Base-by-base conservation (phyloP, 2,888 invertebrate genomes). In the Lycia hirtaria region DNA sequence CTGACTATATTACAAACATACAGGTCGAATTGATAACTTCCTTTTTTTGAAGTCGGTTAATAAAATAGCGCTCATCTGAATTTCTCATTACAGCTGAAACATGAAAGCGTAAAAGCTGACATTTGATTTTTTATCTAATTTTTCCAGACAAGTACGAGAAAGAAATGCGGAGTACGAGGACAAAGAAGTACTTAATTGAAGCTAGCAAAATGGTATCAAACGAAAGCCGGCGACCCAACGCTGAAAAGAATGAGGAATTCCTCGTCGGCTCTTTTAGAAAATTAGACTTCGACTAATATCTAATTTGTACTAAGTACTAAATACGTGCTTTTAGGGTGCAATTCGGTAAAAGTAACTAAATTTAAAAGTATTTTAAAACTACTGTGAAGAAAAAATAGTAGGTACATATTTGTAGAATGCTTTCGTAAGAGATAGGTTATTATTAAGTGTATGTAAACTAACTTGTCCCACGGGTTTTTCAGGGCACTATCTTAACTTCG, bases 231-330 rank as follows among this genome's bases (percentile, higher is more conserved):
- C 72, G 89, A 56, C 80, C 81, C 0, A 77, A 76, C 1, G 62
- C 69, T 4, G 71, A 75, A 17, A 78, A 73, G 20, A 75, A 83
- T n/a, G 85, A 86, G 49, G 84, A 87, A 4, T 80, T 68, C 26
- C 63, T 89, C 30, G 80, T 76, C 0, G 89, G 89, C 3, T 82
- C 87, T 0, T 89, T 90, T 38, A 87, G 86, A 51, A 85, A 87
- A 66, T 63, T 90, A 52, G 83, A 88, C 19, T 71, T 90, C 3
- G 89, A 90, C 65, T 89, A 78, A 75, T 14, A 22, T 14, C 4
- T 28, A 26, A 17, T 26, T 26, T 3, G 24, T 24, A 38, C 20
- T 38, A 24, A 24, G 12, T 17, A 19, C 9, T 9, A 35, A 17
- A n/a, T 10, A n/a, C 1, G 14, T 12, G 3, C 7, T 14, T 14